Conservation (phyloP, 2,888 invertebrate genomes). For the Limenitis camilla region DNA sequence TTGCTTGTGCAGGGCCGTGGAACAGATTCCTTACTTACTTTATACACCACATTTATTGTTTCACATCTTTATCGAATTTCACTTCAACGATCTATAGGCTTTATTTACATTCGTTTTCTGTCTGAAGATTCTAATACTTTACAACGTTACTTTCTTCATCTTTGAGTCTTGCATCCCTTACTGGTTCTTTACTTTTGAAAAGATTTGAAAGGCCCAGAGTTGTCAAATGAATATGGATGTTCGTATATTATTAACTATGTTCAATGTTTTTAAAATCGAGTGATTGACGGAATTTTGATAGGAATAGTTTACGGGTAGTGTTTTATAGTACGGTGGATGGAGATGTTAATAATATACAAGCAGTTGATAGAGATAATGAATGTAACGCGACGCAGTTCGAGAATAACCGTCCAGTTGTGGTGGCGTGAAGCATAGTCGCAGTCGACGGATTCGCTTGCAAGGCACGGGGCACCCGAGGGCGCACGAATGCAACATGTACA, state of each 20-base stretch:
- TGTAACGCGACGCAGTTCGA: conserved; percentile 64
- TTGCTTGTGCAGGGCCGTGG: conserved; percentile 70
- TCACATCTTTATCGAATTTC: conserved; percentile 31
- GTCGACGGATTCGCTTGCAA: conserved; percentile 47
- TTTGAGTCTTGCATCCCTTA: conserved; percentile 23
- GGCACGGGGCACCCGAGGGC: conserved; percentile 57
- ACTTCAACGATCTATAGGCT: conserved; percentile 26
- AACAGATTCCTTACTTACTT: conserved; percentile 36
- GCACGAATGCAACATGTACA: conserved; percentile 70
- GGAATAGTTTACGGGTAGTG: not conserved
- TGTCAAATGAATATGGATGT: conserved; percentile 39
- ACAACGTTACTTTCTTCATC: conserved; percentile 10
- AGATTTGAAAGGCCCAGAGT: conserved; percentile 57
- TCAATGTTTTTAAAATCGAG: conserved; percentile 22
- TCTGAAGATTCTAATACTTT: conserved; percentile 12
- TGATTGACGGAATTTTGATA: not conserved
- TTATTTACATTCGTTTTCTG: conserved; percentile 13
- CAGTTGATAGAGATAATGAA: conserved; percentile 28
- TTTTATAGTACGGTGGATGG: conserved; percentile 22
- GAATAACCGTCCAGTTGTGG: conserved; percentile 71
- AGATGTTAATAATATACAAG: conserved; percentile 31
- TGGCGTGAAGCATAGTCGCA: conserved; percentile 53
- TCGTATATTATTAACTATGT: conserved; percentile 39
- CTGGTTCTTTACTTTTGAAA: conserved; percentile 16
- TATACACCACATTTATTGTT: conserved; percentile 26